Base-by-base conservation (phyloP, 2,797 vertebrate genomes). In the Scolopax rusticola region DNA sequence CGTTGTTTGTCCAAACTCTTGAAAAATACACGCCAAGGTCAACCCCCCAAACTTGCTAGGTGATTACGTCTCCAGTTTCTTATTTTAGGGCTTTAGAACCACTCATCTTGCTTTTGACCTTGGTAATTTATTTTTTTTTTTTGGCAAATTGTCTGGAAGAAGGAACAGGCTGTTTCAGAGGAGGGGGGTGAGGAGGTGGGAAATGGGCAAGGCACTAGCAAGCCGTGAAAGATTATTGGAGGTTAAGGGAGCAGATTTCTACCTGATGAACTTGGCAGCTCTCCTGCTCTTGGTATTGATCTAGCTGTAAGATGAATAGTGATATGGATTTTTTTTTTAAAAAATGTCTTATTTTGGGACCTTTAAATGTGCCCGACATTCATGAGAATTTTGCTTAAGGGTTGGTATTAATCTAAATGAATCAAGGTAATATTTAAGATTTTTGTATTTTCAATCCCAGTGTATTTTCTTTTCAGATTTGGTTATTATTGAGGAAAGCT, bases 251-350 rank as follows among this genome's bases (percentile, higher is more conserved):
- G 87, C 80, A 54, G 78, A 60, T 94, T 93, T 81, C 94, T 87
- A 48, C 85, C 78, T 92, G 91, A 95, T 88, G 87, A 91, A 95
- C 87, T 93, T 97, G 97, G 95, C 95, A 95, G 83, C 8, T 93
- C 81, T 97, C 93, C 91, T 82, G 87, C 67, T 95, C 53, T 84
- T 53, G n/a, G 57, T 93, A 95, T 95, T 93, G 94, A 97, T 96
- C 89, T 68, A 3, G 12, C 40, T 87, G 64, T 45, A 95, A 95
- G 89, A 94, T 92, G 89, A 92, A 95, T 92, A 93, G 90, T 25
- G 32, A 87, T 91, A 94, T 87, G 47, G 94, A 96, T 93, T 92
- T 88, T 28, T 77, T 45, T 63, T 54, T 48, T 43, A 4, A 20
- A 63, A 40, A 70, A 90, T 30, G 40, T 84, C 74, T 93, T 91